Evolutionary conservation across 2,113 vertebrate species (phyloP).

Genomic region (Sorex fumeus): DNA sequence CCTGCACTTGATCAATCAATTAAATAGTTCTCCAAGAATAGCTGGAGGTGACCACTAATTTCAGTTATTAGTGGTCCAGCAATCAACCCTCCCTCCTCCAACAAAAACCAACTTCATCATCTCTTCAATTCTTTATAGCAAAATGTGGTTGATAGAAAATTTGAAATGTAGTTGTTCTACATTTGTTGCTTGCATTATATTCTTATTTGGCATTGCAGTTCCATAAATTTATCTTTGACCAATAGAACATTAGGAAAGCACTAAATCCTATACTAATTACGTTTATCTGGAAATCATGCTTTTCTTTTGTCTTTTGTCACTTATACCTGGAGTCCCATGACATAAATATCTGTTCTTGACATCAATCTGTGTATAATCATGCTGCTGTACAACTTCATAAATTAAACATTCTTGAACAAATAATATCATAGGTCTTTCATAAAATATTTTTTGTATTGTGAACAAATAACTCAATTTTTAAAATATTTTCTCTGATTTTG

Average conservation of each 20-base stretch:
- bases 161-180: not conserved
- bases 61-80: no score
- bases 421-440: not conserved
- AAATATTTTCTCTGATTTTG: not conserved
- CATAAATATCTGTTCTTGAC: not conserved
- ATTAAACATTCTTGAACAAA: constrained; percentile 32
- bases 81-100: no score
- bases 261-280: not conserved
- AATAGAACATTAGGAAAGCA: not conserved
- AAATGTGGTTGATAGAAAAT: not conserved
- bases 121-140: constrained; percentile 30
- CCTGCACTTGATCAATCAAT: no score
- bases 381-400: not conserved
- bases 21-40: no score
- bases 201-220: not conserved
- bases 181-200: not conserved
- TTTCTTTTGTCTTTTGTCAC: no score
- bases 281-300: no score
- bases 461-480: not conserved
- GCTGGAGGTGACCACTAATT: no score
- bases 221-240: not conserved
- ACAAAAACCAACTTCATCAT: not conserved
- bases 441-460: constrained; percentile 24
- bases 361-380: not conserved
- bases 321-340: no score